Evolutionary conservation across 2,797 vertebrate species (phyloP).

Genomic region (Taeniopygia guttata): DNA sequence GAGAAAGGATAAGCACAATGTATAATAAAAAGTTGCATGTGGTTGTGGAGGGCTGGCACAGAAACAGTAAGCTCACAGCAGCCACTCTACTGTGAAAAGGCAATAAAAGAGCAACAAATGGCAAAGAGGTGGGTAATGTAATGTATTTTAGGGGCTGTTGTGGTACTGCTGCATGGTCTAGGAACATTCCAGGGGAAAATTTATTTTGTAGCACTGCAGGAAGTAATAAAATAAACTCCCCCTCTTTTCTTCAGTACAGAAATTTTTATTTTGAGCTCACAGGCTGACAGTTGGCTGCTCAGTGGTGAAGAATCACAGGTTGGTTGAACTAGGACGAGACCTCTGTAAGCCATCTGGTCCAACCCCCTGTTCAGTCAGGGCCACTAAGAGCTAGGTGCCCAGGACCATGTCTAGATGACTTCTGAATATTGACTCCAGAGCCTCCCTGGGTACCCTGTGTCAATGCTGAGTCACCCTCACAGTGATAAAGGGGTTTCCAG

Average conservation of each 20-base stretch:
- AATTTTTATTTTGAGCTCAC: background rate
- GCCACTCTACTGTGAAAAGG: background rate
- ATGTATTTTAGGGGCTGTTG: background rate
- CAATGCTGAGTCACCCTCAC: too few relatives aligned
- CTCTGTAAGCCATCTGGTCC: too few relatives aligned
- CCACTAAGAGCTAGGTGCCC: too few relatives aligned
- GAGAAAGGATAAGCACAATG: background rate
- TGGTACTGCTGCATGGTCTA: background rate
- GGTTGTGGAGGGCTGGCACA: background rate
- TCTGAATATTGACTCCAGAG: too few relatives aligned
- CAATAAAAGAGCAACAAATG: background rate
- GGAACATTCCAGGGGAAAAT: background rate
- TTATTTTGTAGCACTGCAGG: background rate
- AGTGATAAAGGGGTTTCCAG: too few relatives aligned
- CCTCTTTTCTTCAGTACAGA: background rate
- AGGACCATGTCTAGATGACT: too few relatives aligned
- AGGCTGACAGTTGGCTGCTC: background rate
- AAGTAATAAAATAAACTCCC: background rate
- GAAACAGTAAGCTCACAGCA: background rate
- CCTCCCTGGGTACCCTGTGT: too few relatives aligned
- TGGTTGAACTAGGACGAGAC: too few relatives aligned
- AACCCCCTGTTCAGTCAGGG: too few relatives aligned
- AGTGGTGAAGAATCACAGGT: background rate
- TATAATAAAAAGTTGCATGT: background rate
- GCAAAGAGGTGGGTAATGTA: background rate